Percentiles rank a stretch among this genome's conserved stretches.
These are phyloP conservation scores for Mormoops blainvillei DNA, from an alignment of 2,113 vertebrate genomes.

Conservation along the genomic window DNA sequence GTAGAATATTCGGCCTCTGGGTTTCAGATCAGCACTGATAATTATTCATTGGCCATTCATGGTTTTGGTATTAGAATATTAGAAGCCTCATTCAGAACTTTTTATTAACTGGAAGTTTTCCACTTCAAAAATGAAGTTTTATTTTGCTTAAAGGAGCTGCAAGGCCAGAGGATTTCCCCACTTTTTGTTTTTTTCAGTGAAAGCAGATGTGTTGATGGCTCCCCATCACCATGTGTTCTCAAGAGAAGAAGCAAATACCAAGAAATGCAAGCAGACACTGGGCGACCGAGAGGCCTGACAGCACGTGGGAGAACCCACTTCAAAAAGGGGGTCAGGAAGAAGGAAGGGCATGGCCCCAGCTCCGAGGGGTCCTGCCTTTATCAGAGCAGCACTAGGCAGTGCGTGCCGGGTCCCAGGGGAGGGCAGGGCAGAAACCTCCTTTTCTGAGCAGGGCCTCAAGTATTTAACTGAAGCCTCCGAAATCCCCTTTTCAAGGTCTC, in stretches of 20 bases:
- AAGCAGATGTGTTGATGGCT: neutral
- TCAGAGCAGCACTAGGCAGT: neutral
- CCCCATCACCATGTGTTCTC: neutral
- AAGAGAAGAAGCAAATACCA: neutral
- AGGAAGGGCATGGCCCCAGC: rapidly evolving
- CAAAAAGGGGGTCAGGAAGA: neutral
- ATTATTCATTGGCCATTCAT: neutral
- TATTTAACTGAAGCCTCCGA: neutral
- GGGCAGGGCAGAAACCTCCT: neutral
- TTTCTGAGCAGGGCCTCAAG: neutral
- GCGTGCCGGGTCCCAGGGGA: neutral
- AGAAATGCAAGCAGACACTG: neutral
- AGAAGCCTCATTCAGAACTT: neutral
- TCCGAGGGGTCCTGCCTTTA: neutral
- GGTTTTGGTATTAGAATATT: neutral
- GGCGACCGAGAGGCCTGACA: neutral
- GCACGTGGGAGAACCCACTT: neutral
- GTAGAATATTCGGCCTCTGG: neutral
- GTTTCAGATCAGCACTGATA: neutral
- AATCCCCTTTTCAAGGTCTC: neutral
- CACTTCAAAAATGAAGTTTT: neutral
- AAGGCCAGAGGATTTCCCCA: neutral
- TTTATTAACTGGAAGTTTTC: neutral
- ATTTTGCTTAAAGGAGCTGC: neutral
- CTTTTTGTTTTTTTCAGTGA: neutral